Percentiles rank a stretch among this genome's conserved stretches.
phyloP scores from a whole-genome alignment of 1,140 invertebrate genomes.

The Mamestra configurata region DNA sequence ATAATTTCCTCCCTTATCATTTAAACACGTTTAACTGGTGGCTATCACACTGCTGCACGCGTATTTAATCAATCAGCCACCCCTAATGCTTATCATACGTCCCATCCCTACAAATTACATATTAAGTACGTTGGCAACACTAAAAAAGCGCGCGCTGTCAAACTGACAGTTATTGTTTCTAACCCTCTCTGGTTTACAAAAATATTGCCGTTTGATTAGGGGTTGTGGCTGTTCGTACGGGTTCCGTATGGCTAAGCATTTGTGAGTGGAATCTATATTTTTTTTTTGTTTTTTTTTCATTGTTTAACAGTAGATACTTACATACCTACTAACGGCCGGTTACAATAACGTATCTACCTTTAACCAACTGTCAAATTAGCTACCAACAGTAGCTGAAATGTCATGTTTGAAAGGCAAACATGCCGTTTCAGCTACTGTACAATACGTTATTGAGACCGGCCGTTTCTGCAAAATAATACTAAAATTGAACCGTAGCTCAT shows the following conservation, averaged over 20 bases:
- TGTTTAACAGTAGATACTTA: too few species aligned
- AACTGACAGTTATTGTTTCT: slow-evolving; percentile 68
- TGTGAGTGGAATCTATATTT: too few species aligned
- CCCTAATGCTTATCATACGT: slow-evolving; percentile 74
- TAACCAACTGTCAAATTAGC: too few species aligned
- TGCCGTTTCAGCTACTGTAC: too few species aligned
- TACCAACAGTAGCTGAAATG: too few species aligned
- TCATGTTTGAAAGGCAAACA: too few species aligned
- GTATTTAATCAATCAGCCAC: slow-evolving; percentile 86
- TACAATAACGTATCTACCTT: too few species aligned
- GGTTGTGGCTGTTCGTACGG: slow-evolving; percentile 27
- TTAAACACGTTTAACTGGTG: slow-evolving; percentile 72
- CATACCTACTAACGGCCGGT: too few species aligned
- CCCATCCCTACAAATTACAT: slow-evolving; percentile 85
- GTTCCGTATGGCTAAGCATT: neutral
- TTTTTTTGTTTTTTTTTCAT: too few species aligned
- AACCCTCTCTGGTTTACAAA: slow-evolving; percentile 40
- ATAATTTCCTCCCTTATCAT: slow-evolving; percentile 68
- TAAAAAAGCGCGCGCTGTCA: slow-evolving; percentile 79
- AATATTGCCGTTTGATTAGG: slow-evolving; percentile 35
- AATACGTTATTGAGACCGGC: too few species aligned
- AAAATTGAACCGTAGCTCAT: too few species aligned
- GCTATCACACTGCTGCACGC: slow-evolving; percentile 78
- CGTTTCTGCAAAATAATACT: too few species aligned
- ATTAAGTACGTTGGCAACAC: slow-evolving; percentile 79